Base-by-base conservation (phyloP, 2,888 invertebrate species). In the Agrotis clavis region DNA sequence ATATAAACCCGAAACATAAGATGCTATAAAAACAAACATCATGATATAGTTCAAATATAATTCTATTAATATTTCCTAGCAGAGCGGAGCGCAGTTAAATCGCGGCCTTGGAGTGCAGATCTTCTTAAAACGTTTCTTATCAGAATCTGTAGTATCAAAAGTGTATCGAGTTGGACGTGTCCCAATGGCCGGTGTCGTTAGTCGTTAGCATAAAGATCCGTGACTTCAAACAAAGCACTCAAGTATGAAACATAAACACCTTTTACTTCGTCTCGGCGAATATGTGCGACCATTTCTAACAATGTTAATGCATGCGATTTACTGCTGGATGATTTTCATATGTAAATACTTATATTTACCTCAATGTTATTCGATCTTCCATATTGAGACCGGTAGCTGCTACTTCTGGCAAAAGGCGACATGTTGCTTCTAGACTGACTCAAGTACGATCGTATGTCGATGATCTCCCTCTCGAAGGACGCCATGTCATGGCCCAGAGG, bases 351-450 rank as follows among this genome's bases (percentile, higher is more conserved):
- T n/a, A 56, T 61, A 68, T 87, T 92, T 83, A 96, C 96, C 90
- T 96, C 96, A 66, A 95, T 92, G 73, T 94, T 96, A 45, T 97
- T 97, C 48, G 97, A 96, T 88, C 97, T 94, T 25, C 97, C 97
- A 84, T 97, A 97, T 86, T 97, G 97, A 11, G 97, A 97, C 70
- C 97, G 95, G 90, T 97, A 97, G 91, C 97, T 98, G 87, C 97
- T 97, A 68, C 97, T 97, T 85, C 98, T 95, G 5, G 97, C 97
- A 84, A 98, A 98, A 3, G 97, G 97, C 16, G 97, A 97, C 90
- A 98, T 97, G 87, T 98, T 98, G 89, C 97, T 97, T 77, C 98
- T 94, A 4, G 98, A 98, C 89, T 98, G 98, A 84, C 98, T 98
- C 79, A 98, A 97, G 86, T 98, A 98, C 16, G 98, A 97, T 82